Conservation (phyloP, 2,113 vertebrate genomes). For the Rhinolophus sinicus region DNA sequence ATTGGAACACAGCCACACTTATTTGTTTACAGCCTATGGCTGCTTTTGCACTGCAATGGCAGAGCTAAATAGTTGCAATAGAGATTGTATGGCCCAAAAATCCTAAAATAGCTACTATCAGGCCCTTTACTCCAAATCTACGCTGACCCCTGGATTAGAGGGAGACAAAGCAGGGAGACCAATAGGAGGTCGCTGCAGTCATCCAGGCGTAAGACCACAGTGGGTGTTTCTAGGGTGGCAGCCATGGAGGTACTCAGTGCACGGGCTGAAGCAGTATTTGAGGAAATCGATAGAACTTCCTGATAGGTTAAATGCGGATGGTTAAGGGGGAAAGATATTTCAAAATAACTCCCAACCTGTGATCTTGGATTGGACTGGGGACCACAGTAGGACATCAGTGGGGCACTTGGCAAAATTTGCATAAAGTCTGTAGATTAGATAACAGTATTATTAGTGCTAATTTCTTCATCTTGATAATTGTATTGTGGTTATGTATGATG, state of each 20-base stretch:
- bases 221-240: not conserved
- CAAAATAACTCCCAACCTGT: not conserved
- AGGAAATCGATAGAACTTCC: not conserved
- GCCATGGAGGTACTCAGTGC: not conserved
- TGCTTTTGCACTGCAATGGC: not conserved
- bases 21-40: not conserved
- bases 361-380: not conserved
- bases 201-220: not conserved
- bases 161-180: not conserved
- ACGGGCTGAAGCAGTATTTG: not conserved
- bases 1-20: not conserved
- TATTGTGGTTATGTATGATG: not conserved
- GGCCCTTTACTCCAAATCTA: not conserved
- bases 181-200: not conserved
- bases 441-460: not conserved
- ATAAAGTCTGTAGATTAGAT: not conserved
- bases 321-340: not conserved
- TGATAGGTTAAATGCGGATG: not conserved
- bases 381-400: not conserved
- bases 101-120: not conserved
- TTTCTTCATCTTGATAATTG: not conserved
- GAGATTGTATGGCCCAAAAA: not conserved
- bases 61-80: not conserved
- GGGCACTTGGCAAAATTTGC: not conserved
- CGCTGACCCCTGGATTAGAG: not conserved